Percentiles rank a stretch among this genome's conserved stretches.
Evolutionary conservation across 2,113 vertebrate species (phyloP).

Genomic region (Sander lucioperca): DNA sequence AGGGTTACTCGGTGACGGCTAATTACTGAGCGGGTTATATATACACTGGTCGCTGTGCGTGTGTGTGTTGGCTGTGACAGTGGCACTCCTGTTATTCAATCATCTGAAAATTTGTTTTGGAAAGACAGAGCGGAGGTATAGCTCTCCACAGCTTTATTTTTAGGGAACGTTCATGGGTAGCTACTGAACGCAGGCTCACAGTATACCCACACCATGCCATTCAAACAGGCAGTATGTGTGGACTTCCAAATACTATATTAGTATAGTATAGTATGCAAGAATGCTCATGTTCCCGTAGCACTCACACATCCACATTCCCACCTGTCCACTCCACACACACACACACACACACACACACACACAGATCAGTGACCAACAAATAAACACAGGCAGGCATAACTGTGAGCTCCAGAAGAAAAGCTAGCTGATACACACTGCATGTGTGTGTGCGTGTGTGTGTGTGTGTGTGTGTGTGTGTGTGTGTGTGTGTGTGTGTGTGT

Average conservation of each 20-base stretch:
- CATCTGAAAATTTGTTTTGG: slow-evolving; percentile 58
- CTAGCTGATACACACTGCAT: slow-evolving; percentile 4
- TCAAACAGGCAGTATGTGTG: slow-evolving; percentile 28
- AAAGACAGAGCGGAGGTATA: slow-evolving; percentile 25
- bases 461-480: slow-evolving; percentile 10
- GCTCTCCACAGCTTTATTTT: slow-evolving; percentile 43
- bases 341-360: not conserved
- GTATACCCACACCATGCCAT: slow-evolving; percentile 10
- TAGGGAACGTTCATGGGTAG: slow-evolving; percentile 27
- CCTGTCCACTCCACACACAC: not conserved
- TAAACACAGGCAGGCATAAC: slow-evolving; percentile 48
- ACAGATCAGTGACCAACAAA: slow-evolving; percentile 47
- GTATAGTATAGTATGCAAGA: not conserved
- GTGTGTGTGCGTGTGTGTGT: slow-evolving; percentile 14
- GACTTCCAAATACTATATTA: slow-evolving; percentile 19
- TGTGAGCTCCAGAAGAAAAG: slow-evolving; percentile 27
- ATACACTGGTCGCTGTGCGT: slow-evolving; percentile 25
- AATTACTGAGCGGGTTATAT: slow-evolving; percentile 67
- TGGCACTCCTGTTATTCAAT: slow-evolving; percentile 43
- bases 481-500: slow-evolving; percentile 16
- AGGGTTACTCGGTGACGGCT: slow-evolving; percentile 55
- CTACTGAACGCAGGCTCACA: slow-evolving; percentile 9
- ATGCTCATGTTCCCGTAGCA: slow-evolving; percentile 30
- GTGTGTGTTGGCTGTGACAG: slow-evolving; percentile 25
- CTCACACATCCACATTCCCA: slow-evolving; percentile 48